Conservation (phyloP, 2,797 vertebrate genomes). For the Thamnophis elegans region DNA sequence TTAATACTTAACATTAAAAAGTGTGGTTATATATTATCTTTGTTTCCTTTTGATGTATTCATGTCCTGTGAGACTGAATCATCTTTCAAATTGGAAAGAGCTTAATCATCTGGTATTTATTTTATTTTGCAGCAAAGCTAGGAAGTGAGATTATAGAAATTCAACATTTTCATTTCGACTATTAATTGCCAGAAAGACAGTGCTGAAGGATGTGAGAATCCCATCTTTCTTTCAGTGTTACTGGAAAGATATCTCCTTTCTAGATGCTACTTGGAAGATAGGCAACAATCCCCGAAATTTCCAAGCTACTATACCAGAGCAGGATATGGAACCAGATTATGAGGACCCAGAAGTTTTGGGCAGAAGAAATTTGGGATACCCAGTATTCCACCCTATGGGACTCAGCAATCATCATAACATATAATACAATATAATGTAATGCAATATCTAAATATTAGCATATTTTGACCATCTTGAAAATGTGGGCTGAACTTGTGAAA, state of each 20-base stretch:
- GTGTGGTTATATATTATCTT: not conserved
- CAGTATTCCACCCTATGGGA: not conserved
- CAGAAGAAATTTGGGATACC: not conserved
- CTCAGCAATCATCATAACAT: not conserved
- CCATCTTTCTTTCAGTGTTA: not conserved
- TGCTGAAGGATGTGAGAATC: not conserved
- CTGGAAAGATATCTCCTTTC: not conserved
- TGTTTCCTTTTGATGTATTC: not conserved
- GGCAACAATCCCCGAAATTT: not conserved
- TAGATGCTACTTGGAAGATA: not conserved
- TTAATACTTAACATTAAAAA: not conserved
- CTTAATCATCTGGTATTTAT: not conserved
- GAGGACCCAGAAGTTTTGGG: not conserved
- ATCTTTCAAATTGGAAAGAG: not conserved
- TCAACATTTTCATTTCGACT: not conserved
- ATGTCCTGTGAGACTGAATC: not conserved
- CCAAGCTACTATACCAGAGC: not conserved
- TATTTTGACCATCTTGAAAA: not conserved
- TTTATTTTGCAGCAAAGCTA: not conserved
- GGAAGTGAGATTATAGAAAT: not conserved
- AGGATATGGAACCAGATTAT: not conserved
- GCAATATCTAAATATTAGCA: not conserved
- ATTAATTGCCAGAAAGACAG: not conserved
- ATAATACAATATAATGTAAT: not conserved
- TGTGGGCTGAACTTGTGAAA: not conserved